These are phyloP conservation scores for Drosophila subobscura DNA, from an alignment of 1,140 invertebrate genomes.

Conservation along the genomic window DNA sequence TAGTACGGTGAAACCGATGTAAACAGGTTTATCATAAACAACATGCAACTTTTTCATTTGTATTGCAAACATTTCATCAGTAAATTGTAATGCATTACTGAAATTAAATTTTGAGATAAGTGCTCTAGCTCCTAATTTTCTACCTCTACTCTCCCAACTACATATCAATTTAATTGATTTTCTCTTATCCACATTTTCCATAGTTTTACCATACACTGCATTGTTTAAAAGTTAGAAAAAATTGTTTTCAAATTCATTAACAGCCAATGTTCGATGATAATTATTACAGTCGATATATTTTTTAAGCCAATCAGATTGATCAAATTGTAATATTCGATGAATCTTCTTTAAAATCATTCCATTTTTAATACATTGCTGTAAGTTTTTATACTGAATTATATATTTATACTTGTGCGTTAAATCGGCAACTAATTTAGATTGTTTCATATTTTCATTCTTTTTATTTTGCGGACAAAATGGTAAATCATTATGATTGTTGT, in stretches of 20 bases:
- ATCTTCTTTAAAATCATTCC: constrained; percentile 84
- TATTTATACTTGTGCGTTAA: constrained; percentile 83
- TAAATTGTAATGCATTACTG: constrained; percentile 71
- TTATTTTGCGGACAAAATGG: constrained; percentile 84
- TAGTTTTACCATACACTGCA: constrained; percentile 83
- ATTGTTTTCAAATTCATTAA: constrained; percentile 84
- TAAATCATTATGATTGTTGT: constrained; percentile 85
- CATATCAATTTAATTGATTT: constrained; percentile 81
- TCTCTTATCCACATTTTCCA: constrained; percentile 84
- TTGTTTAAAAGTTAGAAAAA: constrained; percentile 83
- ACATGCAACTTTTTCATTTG: constrained; percentile 74
- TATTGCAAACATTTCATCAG: constrained; percentile 78
- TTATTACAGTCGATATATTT: constrained; percentile 84
- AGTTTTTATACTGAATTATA: constrained; percentile 84
- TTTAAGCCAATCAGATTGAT: constrained; percentile 84
- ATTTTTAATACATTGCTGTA: constrained; percentile 84
- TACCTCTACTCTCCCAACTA: constrained; percentile 67
- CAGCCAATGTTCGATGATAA: constrained; percentile 70
- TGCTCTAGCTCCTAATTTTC: constrained; percentile 64
- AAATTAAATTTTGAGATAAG: constrained; percentile 83
- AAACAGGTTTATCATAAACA: constrained; percentile 83
- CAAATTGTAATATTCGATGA: constrained; percentile 83
- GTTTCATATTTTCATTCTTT: constrained; percentile 36
- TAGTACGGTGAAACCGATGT: constrained; percentile 81
- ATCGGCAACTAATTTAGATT: constrained; percentile 76